phyloP scores from a whole-genome alignment of 35 echinoderm and acorn worm genomes.

The Anneissia japonica region DNA sequence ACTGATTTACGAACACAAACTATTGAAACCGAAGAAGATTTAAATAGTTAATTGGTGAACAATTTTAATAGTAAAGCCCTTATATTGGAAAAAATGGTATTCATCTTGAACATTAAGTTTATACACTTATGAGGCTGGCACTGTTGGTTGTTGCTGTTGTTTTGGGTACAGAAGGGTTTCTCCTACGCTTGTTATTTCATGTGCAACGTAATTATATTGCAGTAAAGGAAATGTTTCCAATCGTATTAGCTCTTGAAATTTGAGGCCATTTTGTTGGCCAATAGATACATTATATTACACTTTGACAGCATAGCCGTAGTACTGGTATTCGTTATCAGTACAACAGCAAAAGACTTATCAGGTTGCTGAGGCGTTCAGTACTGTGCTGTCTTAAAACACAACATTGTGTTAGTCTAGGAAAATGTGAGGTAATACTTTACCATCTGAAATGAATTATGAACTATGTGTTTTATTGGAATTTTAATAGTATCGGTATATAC shows the following conservation, averaged over 20 bases:
- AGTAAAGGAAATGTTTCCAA: not conserved
- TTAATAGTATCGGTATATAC: too few species aligned
- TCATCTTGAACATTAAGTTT: not conserved
- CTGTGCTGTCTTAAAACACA: too few species aligned
- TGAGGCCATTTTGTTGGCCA: not conserved
- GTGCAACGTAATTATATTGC: not conserved
- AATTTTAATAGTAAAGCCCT: conserved; percentile 19
- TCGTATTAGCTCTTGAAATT: not conserved
- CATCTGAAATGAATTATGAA: too few species aligned
- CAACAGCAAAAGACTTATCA: too few species aligned
- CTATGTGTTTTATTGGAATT: too few species aligned
- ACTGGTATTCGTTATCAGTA: too few species aligned
- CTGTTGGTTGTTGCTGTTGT: conserved; percentile 1
- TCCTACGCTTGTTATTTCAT: not conserved
- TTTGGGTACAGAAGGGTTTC: not conserved
- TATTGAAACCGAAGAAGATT: not conserved
- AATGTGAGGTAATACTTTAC: too few species aligned
- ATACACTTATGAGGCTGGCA: conserved; percentile 12
- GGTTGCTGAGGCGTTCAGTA: too few species aligned
- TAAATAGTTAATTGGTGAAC: not conserved
- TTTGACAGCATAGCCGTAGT: conserved; percentile 15
- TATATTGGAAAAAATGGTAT: not conserved
- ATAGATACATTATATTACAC: conserved; percentile 13
- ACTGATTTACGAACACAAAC: not conserved
- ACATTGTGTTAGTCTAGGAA: too few species aligned